phyloP scores from a whole-genome alignment of 2,888 invertebrate genomes.

The Acanthopleura granulata region DNA sequence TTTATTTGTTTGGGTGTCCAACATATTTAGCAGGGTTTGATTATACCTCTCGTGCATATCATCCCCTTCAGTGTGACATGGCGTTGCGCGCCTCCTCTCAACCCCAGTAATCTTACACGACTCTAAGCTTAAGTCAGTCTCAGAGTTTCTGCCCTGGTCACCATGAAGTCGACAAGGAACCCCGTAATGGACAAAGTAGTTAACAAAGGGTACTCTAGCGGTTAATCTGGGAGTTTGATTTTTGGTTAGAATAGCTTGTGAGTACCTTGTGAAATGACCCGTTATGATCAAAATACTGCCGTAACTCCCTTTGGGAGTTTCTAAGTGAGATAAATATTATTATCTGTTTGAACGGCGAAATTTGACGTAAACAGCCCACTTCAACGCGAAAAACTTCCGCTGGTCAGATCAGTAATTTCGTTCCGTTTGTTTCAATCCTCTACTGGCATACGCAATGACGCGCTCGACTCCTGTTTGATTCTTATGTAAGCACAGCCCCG shows the following conservation, averaged over 20 bases:
- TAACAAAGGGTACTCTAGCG: conserved; percentile 18
- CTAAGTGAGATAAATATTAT: background rate
- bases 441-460: conserved; percentile 35
- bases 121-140: background rate
- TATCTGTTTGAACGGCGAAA: conserved; percentile 22
- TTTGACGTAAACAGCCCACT: conserved; percentile 28
- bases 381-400: conserved; percentile 26
- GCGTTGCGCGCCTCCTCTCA: background rate
- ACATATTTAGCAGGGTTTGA: conserved; percentile 14
- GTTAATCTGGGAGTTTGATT: conserved; percentile 23
- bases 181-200: conserved; percentile 24
- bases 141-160: conserved; percentile 15
- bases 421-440: conserved; percentile 31
- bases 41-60: conserved; percentile 18
- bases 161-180: background rate
- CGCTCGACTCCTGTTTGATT: too few species aligned
- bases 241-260: conserved; percentile 10
- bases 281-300: conserved; percentile 2
- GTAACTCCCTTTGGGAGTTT: background rate
- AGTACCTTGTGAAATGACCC: background rate
- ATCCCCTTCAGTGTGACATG: conserved; percentile 11
- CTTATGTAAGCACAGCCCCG: conserved; percentile 36
- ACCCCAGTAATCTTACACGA: background rate
- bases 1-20: conserved; percentile 10
- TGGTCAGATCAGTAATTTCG: conserved; percentile 31